A percentile compares a stretch with the other conserved stretches of the same genome.
These are phyloP conservation scores for Australoheros facetus DNA, from an alignment of 2,797 vertebrate species.

Conservation along the genomic window DNA sequence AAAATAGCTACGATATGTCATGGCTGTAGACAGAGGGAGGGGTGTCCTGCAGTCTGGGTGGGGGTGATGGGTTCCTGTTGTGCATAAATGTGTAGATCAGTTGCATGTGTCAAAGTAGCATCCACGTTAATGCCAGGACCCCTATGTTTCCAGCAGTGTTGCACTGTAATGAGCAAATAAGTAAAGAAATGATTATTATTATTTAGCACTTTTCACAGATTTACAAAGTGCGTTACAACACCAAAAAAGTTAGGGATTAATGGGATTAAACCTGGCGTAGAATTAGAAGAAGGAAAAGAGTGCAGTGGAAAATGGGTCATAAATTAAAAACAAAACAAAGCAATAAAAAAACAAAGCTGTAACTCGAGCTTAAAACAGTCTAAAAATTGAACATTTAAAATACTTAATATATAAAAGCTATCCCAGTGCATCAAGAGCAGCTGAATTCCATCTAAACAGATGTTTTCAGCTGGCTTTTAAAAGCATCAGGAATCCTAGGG, in stretches of 20 bases:
- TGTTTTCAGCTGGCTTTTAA: too few species aligned
- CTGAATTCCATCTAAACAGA: too few species aligned
- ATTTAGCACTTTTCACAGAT: neutral
- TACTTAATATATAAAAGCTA: too few species aligned
- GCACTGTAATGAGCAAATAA: neutral
- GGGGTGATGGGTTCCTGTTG: neutral
- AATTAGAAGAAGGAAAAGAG: neutral
- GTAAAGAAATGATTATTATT: neutral
- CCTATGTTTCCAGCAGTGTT: neutral
- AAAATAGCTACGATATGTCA: neutral
- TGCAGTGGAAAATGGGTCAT: neutral
- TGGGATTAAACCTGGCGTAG: neutral
- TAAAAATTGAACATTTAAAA: neutral
- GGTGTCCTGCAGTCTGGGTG: neutral
- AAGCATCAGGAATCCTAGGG: too few species aligned
- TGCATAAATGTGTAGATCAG: neutral
- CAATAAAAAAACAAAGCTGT: too few species aligned
- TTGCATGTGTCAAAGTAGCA: neutral
- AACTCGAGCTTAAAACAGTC: neutral
- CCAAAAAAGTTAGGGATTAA: too few species aligned
- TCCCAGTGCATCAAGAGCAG: too few species aligned
- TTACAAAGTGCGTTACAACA: neutral
- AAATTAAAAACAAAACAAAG: neutral
- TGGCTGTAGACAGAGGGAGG: neutral
- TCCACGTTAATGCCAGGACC: neutral